These are phyloP conservation scores for Macropis europaea DNA, from an alignment of 2,888 invertebrate species.

Conservation along the genomic window DNA sequence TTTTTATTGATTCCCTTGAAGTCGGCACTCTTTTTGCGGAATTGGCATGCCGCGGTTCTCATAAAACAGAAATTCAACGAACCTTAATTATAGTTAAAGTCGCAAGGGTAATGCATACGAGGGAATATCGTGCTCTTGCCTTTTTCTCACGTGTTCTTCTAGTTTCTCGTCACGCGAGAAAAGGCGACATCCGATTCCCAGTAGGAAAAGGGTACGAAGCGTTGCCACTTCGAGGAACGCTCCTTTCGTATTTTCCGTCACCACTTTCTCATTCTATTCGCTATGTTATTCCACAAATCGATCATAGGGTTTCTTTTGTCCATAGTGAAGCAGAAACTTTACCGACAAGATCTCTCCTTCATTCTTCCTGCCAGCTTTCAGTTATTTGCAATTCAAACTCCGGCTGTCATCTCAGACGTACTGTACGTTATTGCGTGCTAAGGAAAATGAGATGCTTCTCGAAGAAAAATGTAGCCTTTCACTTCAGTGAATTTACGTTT, in stretches of 20 bases:
- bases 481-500: background rate
- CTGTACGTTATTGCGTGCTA: constrained; percentile 15
- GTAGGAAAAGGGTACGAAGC: constrained; percentile 30
- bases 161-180: constrained; percentile 60
- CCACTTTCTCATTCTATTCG: constrained; percentile 17
- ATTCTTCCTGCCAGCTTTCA: constrained; percentile 22
- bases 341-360: constrained; percentile 21
- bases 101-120: constrained; percentile 27
- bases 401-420: constrained; percentile 12
- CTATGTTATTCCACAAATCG: constrained; percentile 27
- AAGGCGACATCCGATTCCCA: constrained; percentile 59
- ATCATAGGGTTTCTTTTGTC: constrained; percentile 40
- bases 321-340: background rate
- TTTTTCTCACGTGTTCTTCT: constrained; percentile 58
- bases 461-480: constrained; percentile 34
- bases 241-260: constrained; percentile 34
- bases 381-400: constrained; percentile 38
- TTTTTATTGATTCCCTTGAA: background rate
- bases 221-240: constrained; percentile 26
- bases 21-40: background rate
- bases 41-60: background rate
- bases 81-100: constrained; percentile 25
- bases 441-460: constrained; percentile 28
- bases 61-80: constrained; percentile 4
- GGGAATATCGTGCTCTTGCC: constrained; percentile 40